Base-by-base conservation (phyloP, 2,888 invertebrate genomes). In the Metopia argyrocephala region DNA sequence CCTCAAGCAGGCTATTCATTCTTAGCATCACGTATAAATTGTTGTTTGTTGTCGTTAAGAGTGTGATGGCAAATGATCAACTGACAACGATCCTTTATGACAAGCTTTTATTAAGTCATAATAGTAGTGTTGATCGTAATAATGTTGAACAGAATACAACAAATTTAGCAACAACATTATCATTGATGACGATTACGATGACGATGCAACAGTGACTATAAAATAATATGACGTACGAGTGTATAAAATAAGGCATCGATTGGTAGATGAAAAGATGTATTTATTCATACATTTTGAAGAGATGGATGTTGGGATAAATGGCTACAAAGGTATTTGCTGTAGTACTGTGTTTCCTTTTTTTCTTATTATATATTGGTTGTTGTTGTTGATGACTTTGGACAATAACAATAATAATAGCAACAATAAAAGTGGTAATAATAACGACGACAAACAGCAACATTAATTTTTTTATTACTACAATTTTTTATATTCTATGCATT, bases 81-180 rank as follows among this genome's bases (percentile, higher is more conserved):
- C 69, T 78, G 78, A 56, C 54, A 65, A 70, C 81, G 70, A 78
- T 78, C 69, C 81, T 78, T 81, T 81, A 78, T 81, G 81, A 81
- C 81, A 81, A 78, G 81, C 78, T 81, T 81, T 81, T 81, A 81
- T 81, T 81, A 81, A 81, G 81, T 74, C 81, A 81, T 81, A 81
- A 81, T 81, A 78, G 74, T 50, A 61, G 78, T 81, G 81, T 74
- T 81, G 81, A 81, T 78, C 78, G 74, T 59, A 65, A 76, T 61
- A 76, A 76, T 59, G 57, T 59, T 59, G 56, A 50, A 18, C 52
- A 54, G 5, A 54, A 18, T 12, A 52, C 15, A 65, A 12, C 12
- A 56, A 70, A 27, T 45, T 50, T 57, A 57, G 59, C 15, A 20
- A 65, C 69, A 74, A 52, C 38, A 62, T 65, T 56, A 68, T 73